Evolutionary conservation across 2,888 invertebrate genomes (phyloP), one percentile per base, ranked within the genome.

Genomic region (Chaetogeoica ovagalla): DNA sequence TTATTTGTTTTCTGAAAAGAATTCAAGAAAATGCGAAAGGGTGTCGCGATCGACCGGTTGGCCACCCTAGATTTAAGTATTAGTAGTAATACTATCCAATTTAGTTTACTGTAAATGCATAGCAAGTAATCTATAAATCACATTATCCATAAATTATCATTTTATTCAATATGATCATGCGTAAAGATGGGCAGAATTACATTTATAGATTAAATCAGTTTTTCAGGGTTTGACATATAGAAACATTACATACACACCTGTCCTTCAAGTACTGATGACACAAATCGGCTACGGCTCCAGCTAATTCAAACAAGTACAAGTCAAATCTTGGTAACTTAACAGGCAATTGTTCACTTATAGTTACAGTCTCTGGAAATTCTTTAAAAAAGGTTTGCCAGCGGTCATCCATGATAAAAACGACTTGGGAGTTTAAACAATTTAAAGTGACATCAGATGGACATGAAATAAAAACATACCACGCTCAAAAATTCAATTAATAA

Each of bases 241-340:
- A 1, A 62, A 62, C 7, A 59, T 30, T 3, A 48, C 15, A 21
- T 69, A 19, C 91, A 91, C 88, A 93, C 94, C 91, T 92, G 87
- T 91, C 91, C 84, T 90, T 90, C 84, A 94, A 88, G 87, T 93
- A 93, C 86, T 92, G 92, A 81, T 92, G 89, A 72, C 90, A 90
- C 91, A 93, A 93, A 86, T 92, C 91, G 82, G 92, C 89, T 83
- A 93, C 90, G 86, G 92, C 93, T 69, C 93, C 93, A 84, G 90
- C 88, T 82, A 93, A 87, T 87, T 94, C 94, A 83, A 90, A 90
- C 83, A 90, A 90, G 19, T 70, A 59, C n/a, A 82, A 79, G 65
- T 79, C 81, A 60, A 66, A 75, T 52, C 71, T 71, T 6, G 90
- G 90, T 82, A 92, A 90, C 85, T 91, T 90, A 70, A 93, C 91